Conservation (phyloP, 2,113 vertebrate species). For the Archilochus colubris region DNA sequence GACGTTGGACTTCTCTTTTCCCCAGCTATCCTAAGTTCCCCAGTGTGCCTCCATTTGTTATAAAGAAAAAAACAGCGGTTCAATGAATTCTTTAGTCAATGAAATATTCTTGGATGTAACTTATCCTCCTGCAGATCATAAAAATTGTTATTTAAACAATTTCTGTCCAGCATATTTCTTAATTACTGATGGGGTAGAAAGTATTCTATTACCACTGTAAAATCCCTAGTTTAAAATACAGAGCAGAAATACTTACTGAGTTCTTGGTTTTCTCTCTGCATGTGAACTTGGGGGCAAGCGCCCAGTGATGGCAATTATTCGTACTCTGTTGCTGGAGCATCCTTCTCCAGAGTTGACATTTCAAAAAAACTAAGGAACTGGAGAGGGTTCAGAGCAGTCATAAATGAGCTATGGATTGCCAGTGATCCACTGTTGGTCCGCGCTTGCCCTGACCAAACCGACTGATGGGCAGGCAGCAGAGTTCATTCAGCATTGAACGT, state of each 20-base stretch:
- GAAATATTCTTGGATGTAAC: slow-evolving; percentile 15
- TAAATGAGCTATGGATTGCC: neutral
- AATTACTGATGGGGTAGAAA: slow-evolving; percentile 21
- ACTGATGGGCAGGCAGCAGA: neutral
- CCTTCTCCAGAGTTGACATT: fast-evolving
- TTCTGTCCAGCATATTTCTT: slow-evolving; percentile 12
- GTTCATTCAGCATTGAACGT: neutral
- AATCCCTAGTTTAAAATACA: neutral
- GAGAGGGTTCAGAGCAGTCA: neutral
- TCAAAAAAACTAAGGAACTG: fast-evolving
- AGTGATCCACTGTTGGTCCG: fast-evolving
- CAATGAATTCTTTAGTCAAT: slow-evolving; percentile 16
- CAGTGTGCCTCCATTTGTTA: neutral
- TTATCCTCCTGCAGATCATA: slow-evolving; percentile 3
- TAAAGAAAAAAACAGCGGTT: slow-evolving; percentile 15
- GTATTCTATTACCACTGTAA: neutral
- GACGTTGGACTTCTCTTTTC: neutral
- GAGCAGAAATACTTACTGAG: neutral
- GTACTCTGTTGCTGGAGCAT: neutral
- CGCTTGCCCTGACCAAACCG: fast-evolving
- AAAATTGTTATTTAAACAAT: slow-evolving; percentile 3
- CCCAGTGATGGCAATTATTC: neutral
- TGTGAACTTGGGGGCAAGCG: neutral
- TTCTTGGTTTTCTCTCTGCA: neutral
- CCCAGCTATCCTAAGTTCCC: neutral